Base-by-base conservation (phyloP, 30 jellyfish, hydroid and myxozoan genomes). In the Aurelia coerulea region DNA sequence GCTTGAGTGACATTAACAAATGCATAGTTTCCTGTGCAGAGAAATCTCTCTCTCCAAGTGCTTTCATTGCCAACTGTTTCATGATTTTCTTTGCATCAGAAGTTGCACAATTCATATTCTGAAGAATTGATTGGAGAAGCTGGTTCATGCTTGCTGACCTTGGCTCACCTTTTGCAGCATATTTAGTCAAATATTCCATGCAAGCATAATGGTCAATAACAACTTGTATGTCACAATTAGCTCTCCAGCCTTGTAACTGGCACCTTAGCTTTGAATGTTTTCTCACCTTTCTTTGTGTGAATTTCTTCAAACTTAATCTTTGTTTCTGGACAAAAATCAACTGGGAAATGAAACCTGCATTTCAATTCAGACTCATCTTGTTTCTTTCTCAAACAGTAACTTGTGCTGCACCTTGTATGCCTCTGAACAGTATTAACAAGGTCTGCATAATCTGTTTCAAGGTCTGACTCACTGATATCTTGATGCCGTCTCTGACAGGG, bases 121-220 rank as follows among this genome's bases (percentile, higher is more conserved):
- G 46, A 37, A 37, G 4, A 37, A 37, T 37, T 2, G 46, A 37
- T 37, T 37, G 2, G 46, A 37, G 46, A 37, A 37, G 46, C 46
- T 37, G 46, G 46, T 37, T 37, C 23, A 58, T 33, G 52, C 37
- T 76, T 37, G 31, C 31, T 15, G 68, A 53, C 33, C 65, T 82
- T 67, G 46, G 46, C 72, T 83, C 92, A 13, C 77, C 90, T 42
- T 68, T 83, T 15, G 90, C 64, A 14, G 92, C 92, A 83, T 83
- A 83, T 46, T 83, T 83, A 17, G 93, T 72, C 31, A 73, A 17
- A 54, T 73, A 83, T 60, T 83, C 93, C 12, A 73, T 16, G 72
- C 93, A 83, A 52, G 71, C 85, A 83, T 39, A 91, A 73, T 83
- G 19, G 46, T 32, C 69, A 37, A 37, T 37, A 4, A 37, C 46